phyloP scores from a whole-genome alignment of 2,113 vertebrate genomes.

The human (Homo sapiens) region DNA sequence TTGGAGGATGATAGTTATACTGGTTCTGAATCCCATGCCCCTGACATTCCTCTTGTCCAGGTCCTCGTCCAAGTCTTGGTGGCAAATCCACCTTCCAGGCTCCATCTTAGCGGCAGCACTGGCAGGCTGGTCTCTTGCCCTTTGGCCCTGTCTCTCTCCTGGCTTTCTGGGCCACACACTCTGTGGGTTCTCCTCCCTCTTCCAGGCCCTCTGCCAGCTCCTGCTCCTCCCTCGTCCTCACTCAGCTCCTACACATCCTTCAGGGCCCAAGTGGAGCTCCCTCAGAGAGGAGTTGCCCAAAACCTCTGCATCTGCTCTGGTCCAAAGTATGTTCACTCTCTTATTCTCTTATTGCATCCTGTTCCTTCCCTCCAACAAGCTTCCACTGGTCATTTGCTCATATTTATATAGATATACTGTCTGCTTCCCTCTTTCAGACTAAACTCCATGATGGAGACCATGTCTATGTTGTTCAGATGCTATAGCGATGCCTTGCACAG shows the following conservation, averaged over 20 bases:
- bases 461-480: background rate
- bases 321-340: background rate
- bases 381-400: background rate
- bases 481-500: background rate
- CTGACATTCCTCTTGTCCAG: background rate
- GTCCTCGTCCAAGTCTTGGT: fast-evolving
- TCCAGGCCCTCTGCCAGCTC: background rate
- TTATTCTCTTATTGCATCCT: background rate
- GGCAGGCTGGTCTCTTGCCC: background rate
- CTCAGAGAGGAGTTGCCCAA: background rate
- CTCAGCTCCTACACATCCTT: background rate
- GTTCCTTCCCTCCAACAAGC: background rate
- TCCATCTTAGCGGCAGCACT: background rate
- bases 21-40: fast-evolving
- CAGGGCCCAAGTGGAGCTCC: background rate
- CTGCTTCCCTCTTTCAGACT: background rate
- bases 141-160: background rate
- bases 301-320: background rate
- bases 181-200: background rate
- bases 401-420: background rate
- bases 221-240: background rate
- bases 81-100: background rate
- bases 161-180: background rate
- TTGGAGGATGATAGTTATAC: background rate
- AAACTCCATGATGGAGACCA: background rate